Percentiles rank a stretch among this genome's conserved stretches.
Conservation (phyloP, 1,140 invertebrate genomes). For the Oncopodura yosiiana region DNA sequence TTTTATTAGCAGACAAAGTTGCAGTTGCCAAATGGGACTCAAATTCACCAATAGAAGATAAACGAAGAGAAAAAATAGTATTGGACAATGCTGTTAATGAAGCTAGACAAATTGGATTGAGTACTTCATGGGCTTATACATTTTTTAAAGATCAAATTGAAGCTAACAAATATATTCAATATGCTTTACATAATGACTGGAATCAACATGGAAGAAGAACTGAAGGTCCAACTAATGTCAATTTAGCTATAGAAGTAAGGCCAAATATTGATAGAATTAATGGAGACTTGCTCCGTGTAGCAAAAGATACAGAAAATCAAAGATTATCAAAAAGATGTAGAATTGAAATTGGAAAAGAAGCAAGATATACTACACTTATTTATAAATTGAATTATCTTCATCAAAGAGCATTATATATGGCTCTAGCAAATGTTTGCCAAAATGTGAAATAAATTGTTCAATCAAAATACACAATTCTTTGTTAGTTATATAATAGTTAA, state of each 20-base stretch:
- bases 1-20: constrained; percentile 11
- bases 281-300: constrained; percentile 1
- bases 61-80: constrained; percentile 13
- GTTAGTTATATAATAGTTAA: too few species aligned
- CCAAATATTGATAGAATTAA: constrained; percentile 18
- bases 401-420: constrained; percentile 3
- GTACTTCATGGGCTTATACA: constrained; percentile 1
- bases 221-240: constrained; percentile 6
- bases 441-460: too few species aligned
- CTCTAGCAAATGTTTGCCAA: constrained; percentile 1
- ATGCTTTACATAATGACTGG: constrained; percentile 7
- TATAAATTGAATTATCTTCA: constrained; percentile 12
- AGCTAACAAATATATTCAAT: constrained; percentile 23
- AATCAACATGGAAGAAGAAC: neutral
- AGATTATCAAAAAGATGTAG: neutral
- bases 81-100: constrained; percentile 1
- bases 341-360: constrained; percentile 4
- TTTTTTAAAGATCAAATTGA: constrained; percentile 25
- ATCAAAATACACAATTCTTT: too few species aligned
- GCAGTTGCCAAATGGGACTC: constrained; percentile 20
- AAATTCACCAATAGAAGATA: constrained; percentile 15
- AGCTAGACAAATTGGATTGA: neutral
- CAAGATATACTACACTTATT: constrained; percentile 4
- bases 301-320: neutral
- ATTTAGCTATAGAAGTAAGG: constrained; percentile 11